A percentile compares a stretch with the other conserved stretches of the same genome.
Evolutionary conservation across 2,797 vertebrate species (phyloP).

Genomic region (Falco concolor): DNA sequence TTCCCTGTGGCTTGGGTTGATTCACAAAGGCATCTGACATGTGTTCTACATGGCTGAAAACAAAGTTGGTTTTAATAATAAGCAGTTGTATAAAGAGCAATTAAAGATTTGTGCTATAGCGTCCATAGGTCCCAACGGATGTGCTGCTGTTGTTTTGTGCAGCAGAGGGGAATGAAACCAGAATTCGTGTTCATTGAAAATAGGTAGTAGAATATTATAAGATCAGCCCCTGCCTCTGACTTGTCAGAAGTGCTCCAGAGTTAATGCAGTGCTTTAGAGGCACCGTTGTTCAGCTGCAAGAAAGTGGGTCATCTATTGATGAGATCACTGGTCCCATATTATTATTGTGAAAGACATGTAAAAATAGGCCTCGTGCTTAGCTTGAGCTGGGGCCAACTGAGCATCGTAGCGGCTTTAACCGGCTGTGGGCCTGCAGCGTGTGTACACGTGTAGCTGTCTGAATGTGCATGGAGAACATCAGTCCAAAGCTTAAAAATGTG

Average conservation of each 20-base stretch:
- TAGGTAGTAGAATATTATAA: background rate
- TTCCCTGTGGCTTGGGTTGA: background rate
- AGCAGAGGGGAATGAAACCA: background rate
- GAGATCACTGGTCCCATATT: background rate
- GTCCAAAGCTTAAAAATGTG: background rate
- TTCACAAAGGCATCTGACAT: background rate
- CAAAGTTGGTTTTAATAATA: background rate
- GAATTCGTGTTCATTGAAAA: background rate
- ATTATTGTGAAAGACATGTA: background rate
- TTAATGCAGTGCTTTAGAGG: constrained; percentile 41
- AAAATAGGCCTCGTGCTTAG: constrained; percentile 1
- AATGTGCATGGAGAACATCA: accelerated
- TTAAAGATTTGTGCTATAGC: background rate
- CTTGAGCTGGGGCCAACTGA: background rate
- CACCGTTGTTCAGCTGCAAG: background rate
- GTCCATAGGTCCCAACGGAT: accelerated
- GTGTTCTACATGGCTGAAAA: background rate
- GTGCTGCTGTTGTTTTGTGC: background rate
- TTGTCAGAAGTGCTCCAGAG: constrained; percentile 1
- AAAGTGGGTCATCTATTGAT: constrained; percentile 28
- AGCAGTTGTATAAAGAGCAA: background rate
- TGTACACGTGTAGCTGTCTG: background rate
- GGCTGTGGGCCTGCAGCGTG: accelerated
- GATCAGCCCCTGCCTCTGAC: constrained; percentile 1
- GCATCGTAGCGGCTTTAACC: background rate